These are phyloP conservation scores for Drosophila pegasa DNA, from an alignment of 2,888 invertebrate species.

Conservation along the genomic window DNA sequence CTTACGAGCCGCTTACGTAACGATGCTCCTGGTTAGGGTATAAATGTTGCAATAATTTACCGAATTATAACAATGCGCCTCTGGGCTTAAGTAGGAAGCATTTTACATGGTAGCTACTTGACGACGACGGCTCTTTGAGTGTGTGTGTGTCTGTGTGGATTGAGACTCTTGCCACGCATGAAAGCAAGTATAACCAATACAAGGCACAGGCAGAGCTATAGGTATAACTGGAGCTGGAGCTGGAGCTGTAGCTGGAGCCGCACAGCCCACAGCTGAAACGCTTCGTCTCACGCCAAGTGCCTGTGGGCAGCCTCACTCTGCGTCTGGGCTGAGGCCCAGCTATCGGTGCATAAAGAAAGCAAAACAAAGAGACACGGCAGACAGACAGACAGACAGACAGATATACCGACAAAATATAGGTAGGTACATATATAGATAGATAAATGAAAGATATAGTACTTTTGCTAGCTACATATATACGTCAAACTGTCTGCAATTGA, in stretches of 20 bases:
- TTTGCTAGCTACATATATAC: conserved; percentile 67
- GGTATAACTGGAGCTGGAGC: conserved; percentile 25
- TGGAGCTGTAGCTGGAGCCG: conserved; percentile 41
- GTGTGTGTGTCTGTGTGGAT: conserved; percentile 33
- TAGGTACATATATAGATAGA: conserved; percentile 63
- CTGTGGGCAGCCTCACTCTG: conserved; percentile 66
- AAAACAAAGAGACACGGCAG: conserved; percentile 42
- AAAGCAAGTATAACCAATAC: conserved; percentile 55
- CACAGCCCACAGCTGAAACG: conserved; percentile 64
- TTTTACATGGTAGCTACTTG: conserved; percentile 72
- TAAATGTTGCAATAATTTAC: conserved; percentile 55
- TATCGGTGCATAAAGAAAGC: conserved; percentile 66
- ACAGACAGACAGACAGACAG: conserved; percentile 27
- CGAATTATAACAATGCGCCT: conserved; percentile 64
- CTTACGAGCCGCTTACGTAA: conserved; percentile 23
- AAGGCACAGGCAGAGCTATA: conserved; percentile 21
- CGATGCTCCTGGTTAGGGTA: conserved; percentile 43
- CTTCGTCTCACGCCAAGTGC: conserved; percentile 70
- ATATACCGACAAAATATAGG: conserved; percentile 41
- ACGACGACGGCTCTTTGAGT: conserved; percentile 52
- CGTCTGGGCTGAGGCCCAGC: conserved; percentile 35
- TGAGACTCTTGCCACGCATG: conserved; percentile 62
- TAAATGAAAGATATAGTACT: conserved; percentile 77
- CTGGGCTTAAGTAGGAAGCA: conserved; percentile 70
- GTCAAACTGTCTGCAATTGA: conserved; percentile 78